Percentiles rank a stretch among this genome's conserved stretches.
These are phyloP conservation scores for Prorops nasuta DNA, from an alignment of 1,140 invertebrate species.

Conservation along the genomic window DNA sequence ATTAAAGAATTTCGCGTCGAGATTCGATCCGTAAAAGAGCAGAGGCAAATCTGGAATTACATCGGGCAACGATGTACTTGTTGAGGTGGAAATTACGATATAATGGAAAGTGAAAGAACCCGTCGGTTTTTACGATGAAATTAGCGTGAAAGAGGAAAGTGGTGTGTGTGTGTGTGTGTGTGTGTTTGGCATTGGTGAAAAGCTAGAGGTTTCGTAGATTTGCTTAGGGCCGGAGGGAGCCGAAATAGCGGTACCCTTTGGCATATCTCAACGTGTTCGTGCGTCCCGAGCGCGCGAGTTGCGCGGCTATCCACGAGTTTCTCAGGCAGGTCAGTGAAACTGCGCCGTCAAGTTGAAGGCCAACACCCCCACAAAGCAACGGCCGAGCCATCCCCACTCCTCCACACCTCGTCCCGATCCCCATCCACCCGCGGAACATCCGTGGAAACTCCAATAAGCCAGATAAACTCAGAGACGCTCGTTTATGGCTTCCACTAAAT, in stretches of 20 bases:
- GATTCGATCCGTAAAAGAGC: too few species aligned
- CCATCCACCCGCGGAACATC: constrained; percentile 24
- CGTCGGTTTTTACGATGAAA: too few species aligned
- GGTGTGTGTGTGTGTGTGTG: too few species aligned
- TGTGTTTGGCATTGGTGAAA: too few species aligned
- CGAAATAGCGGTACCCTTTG: constrained; percentile 32
- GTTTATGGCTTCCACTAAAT: background rate
- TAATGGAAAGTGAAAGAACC: too few species aligned
- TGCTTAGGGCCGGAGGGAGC: constrained; percentile 26
- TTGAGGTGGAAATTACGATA: too few species aligned
- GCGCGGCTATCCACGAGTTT: constrained; percentile 49
- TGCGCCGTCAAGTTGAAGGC: constrained; percentile 60
- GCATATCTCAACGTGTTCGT: constrained; percentile 16
- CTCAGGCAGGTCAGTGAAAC: constrained; percentile 60
- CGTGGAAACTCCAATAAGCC: constrained; percentile 43
- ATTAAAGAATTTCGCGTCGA: too few species aligned
- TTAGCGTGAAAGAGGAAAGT: too few species aligned
- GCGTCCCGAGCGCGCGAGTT: constrained; percentile 29
- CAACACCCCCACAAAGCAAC: constrained; percentile 59
- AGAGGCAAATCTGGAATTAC: too few species aligned
- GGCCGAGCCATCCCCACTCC: constrained; percentile 28
- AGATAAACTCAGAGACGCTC: constrained; percentile 31
- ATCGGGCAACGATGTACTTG: too few species aligned
- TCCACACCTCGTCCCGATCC: constrained; percentile 5
- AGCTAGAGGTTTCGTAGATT: too few species aligned